Evolutionary conservation across 2,113 vertebrate species (phyloP).

Genomic region (Gavialis gangeticus): DNA sequence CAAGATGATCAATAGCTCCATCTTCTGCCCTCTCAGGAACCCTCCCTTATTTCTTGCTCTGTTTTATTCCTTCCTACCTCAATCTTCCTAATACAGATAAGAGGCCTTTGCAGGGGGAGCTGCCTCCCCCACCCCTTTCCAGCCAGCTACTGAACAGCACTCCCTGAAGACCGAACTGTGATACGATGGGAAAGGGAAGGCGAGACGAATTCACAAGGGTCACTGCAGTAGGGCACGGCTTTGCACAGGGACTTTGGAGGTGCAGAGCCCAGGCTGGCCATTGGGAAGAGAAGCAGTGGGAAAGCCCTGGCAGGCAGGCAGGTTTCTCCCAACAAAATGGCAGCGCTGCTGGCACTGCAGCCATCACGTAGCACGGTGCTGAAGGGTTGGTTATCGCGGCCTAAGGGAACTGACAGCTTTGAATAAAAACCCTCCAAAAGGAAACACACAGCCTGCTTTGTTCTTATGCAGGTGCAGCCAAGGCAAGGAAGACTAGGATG

Average conservation of each 20-base stretch:
- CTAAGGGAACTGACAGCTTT: background rate
- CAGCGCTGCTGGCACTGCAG: background rate
- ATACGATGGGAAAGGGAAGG: background rate
- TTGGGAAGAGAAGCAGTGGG: background rate
- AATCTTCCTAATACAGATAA: slow-evolving; percentile 8
- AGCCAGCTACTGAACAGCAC: background rate
- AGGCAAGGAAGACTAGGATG: background rate
- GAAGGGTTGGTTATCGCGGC: background rate
- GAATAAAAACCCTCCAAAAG: background rate
- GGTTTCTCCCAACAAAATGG: background rate
- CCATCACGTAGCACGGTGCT: background rate
- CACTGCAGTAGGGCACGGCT: background rate
- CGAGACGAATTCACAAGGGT: background rate
- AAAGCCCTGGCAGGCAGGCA: background rate
- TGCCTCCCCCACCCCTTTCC: background rate
- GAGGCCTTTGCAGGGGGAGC: background rate
- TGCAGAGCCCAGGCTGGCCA: background rate
- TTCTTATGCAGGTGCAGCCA: background rate
- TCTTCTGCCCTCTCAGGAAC: slow-evolving; percentile 41
- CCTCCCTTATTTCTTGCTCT: slow-evolving; percentile 6
- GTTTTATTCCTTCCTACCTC: background rate
- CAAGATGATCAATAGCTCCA: slow-evolving; percentile 30
- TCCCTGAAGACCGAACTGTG: background rate
- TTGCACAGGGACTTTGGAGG: rapidly evolving
- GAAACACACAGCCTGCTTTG: background rate